Evolutionary conservation across 1,140 invertebrate species (phyloP), one percentile per base, ranked within the genome.

Genomic region (Mycetomoellerius zeteki): DNA sequence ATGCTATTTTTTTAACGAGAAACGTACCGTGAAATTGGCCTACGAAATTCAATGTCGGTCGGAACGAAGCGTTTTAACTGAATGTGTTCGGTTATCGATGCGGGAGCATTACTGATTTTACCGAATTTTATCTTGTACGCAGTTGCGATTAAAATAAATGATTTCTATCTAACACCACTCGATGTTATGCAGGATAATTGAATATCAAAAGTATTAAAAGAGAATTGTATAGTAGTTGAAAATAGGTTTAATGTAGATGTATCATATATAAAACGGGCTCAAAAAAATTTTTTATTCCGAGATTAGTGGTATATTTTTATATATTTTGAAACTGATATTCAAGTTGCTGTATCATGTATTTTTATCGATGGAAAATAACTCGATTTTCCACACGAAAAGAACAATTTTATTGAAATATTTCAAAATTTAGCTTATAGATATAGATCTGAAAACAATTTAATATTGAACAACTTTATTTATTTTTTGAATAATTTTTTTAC

Each of bases 21-120:
- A 89, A 88, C 88, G 88, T 89, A 60, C 33, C 27, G 82, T 72
- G 52, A 58, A 89, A 86, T 89, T 84, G 69, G 24, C 52, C 80
- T 75, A 60, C 80, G 67, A 84, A 84, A 84, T 84, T 84, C 80
- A 84, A 84, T 84, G 80, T 84, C 80, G 80, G 21, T 2, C 33
- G 67, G 69, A 24, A 62, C 69, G 54, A 73, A 33, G 24, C 52
- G 37, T 30, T 84, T 75, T 75, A 84, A 84, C 80, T 75, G 69
- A 84, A 84, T 75, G 80, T 47, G 80, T 75, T 62, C 69, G 37
- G 37, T 58, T 73, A 73, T 71, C 54, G 52, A 82, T 33, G 80
- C n/a, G 80, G 69, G 24, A 43, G 16, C 54, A 84, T 84, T 84
- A 84, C 69, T 62, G 54, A 84, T 84, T 84, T 82, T 24, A 14